Base-by-base conservation (phyloP, 2,888 invertebrate genomes). In the Drosophila eohydei region DNA sequence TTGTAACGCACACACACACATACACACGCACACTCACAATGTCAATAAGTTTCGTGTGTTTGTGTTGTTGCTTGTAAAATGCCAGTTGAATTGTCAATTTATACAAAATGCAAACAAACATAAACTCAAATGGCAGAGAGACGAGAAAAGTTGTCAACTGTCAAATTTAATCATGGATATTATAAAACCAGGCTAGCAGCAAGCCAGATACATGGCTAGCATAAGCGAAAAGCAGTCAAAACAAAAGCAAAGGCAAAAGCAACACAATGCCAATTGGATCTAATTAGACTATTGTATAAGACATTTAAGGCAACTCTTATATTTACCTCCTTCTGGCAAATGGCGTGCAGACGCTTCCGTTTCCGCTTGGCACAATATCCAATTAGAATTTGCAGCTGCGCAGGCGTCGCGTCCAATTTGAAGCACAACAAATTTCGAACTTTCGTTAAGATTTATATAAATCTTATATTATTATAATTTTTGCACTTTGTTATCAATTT, bases 21-120 rank as follows among this genome's bases (percentile, higher is more conserved):
- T 58, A 57, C 43, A 58, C 32, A 41, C 32, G 34, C 8, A 48
- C 65, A 65, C 46, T 60, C 58, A 52, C 72, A 75, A 79, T 75
- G 75, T 43, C 71, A 63, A 78, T 73, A 56, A 32, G 46, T 60
- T 56, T 55, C 21, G 65, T 46, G n/a, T 59, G 16, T 9, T 50
- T 51, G 34, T 26, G 26, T 64, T 66, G 60, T 16, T 56, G 61
- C 75, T 71, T 86, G 86, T 83, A 68, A 81, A 80, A 78, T 69
- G 84, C 76, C 87, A 84, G 71, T 84, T 87, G 79, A 84, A 80
- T 84, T 84, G 87, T 80, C 84, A 84, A 84, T 84, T 84, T 85
- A 80, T 68, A 68, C 71, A 54, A 61, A 79, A 74, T 68, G 65
- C 64, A 75, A 59, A 59, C 55, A 60, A 46, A 62, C 51, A 66